phyloP scores from a whole-genome alignment of 2,888 invertebrate species.

The Lacanobia wlatinum region DNA sequence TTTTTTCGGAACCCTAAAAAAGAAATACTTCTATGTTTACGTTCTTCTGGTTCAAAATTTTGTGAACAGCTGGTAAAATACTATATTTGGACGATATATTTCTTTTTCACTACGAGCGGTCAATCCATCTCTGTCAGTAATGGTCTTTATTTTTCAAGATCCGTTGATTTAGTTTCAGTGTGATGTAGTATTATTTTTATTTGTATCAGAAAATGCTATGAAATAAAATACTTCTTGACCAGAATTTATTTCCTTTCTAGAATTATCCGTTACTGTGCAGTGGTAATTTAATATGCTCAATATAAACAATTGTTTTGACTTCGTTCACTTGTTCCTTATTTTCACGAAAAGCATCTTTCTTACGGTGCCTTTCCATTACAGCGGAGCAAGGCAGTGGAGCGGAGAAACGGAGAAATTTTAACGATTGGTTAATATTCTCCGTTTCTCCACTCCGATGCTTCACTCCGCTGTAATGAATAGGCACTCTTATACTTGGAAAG shows the following conservation, averaged over 20 bases:
- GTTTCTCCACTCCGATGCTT: no score
- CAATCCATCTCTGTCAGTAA: conserved; percentile 42
- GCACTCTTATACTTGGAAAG: not conserved
- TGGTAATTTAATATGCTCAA: not conserved
- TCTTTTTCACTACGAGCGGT: conserved; percentile 2
- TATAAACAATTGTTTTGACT: not conserved
- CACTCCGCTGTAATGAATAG: no score
- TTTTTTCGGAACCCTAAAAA: no score
- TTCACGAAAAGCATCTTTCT: no score
- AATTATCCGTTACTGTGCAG: not conserved
- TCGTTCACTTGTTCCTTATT: no score
- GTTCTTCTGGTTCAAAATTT: not conserved
- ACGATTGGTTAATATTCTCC: no score
- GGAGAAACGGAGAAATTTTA: no score
- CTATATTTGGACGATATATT: conserved; percentile 31
- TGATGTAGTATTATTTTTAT: conserved; percentile 8
- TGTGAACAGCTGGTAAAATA: conserved; percentile 23
- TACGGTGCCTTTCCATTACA: no score
- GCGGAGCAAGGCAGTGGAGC: no score
- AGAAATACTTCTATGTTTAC: conserved; percentile 20
- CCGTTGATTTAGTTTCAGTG: conserved; percentile 17
- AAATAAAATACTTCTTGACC: not conserved
- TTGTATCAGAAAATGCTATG: not conserved
- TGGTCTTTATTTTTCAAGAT: conserved; percentile 32
- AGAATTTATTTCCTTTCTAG: not conserved